Base-by-base conservation (phyloP, 2,113 vertebrate genomes). In the Piaya cayana region DNA sequence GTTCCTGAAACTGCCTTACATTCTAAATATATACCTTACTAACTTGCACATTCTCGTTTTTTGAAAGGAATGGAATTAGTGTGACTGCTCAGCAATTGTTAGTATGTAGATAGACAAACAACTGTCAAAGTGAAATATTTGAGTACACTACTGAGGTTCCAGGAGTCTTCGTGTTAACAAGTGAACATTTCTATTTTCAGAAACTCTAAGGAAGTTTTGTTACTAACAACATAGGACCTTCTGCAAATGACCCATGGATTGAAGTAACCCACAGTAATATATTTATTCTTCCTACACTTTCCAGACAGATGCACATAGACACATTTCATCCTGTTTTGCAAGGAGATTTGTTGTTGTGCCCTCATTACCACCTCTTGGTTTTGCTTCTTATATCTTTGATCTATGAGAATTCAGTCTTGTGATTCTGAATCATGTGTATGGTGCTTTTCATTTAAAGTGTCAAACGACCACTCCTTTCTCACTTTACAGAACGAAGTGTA, bases 171-270 rank as follows among this genome's bases (percentile, higher is more conserved):
- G 11, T 72, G 30, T 65, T 77, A 67, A 74, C 25, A 74, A 88
- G 27, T 36, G 32, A 68, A 47, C 9, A 49, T 56, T 71, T 90
- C 20, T 91, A 42, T 58, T 84, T 93, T 84, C 78, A 89, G 83
- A 92, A 91, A 72, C 45, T 30, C 43, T 63, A 55, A 82, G 91
- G 76, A 95, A 86, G 88, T 71, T 86, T 81, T 95, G 88, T 93
- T 95, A 78, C 68, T 88, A 90, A 64, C 88, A 94, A 86, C 88
- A 88, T 42, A 94, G 86, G 83, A 82, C 81, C 52, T 90, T 86
- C 15, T 75, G 26, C 36, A 90, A 88, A 67, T 69, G 55, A 65
- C 37, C 22, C 59, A 70, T 63, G 30, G 37, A 26, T 29, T 90
- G 45, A 93, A 88, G 64, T 80, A 82, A 50, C 23, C 68, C 50